Base-by-base conservation (phyloP, 2,888 invertebrate species). In the Raillietiella orientalis region DNA sequence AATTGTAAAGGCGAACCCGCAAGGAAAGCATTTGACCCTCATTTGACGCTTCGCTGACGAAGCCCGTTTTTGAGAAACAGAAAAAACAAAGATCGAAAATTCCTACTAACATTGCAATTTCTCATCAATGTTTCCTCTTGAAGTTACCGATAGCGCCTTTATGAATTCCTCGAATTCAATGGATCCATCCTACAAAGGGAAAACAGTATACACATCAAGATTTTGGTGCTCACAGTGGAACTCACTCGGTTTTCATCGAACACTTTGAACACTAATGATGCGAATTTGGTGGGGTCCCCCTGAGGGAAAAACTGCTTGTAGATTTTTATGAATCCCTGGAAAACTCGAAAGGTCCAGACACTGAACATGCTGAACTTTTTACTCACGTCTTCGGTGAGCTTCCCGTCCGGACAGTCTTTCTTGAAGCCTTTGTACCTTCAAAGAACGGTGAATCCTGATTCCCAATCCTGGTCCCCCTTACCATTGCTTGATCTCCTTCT, bases 151-250 rank as follows among this genome's bases (percentile, higher is more conserved):
- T 34, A 96, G 56, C 32, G 93, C 93, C 48, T 79, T 63, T 45
- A 93, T 93, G 52, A 96, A 93, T 57, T 93, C 93, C 51, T 87
- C 84, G 49, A 93, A 96, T 50, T 90, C 87, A 50, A 96, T 96
- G 41, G 79, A 77, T 34, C 93, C 93, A 50, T 93, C 90, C 90
- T 93, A n/a, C 26, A 11, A 27, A 16, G 6, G 10, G 4, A 4
- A 4, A 14, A 24, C 10, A 5, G 10, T 24, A 24, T 10, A 13
- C 13, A 6, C 12, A 13, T 13, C 6, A 19, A 19, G n/a, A 19
- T 19, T 8, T 19, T 19, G 19, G n/a, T 8, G n/a, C 19, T 8
- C 8, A 19, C 6, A 28, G 27, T 24, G 21, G 16, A 37, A 61
- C 72, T 70, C 53, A 90, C 90, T 52, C 82, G 82, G 50, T 93